Evolutionary conservation across 2,888 invertebrate genomes (phyloP), one percentile per base, ranked within the genome.

Genomic region (Adelognathus sp.): DNA sequence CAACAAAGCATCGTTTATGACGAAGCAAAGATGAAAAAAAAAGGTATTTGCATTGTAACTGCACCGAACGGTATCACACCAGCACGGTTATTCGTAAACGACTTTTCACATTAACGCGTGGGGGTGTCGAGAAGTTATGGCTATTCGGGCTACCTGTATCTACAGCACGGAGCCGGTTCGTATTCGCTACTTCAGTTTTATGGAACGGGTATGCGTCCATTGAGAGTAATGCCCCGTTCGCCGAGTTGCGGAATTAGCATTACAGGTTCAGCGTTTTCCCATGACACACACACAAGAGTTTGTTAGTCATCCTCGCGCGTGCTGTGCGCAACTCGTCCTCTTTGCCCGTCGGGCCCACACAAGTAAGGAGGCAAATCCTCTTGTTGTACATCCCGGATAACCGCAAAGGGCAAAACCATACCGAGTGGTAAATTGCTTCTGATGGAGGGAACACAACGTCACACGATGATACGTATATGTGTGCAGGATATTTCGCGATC

Each of bases 191-290:
- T 54, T 39, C 39, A 7, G 39, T 29, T 54, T 41, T 11, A 21
- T 18, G 21, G 9, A 18, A 36, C 36, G 16, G 33, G 36, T 33
- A 31, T 58, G 21, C 16, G 31, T 44, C 18, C 50, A 54, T 63
- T 63, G 21, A 56, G 54, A 60, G 63, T 56, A 39, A 77, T 61
- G 54, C 36, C 31, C 54, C 72, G 72, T 56, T 77, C 33, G 36
- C 58, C 21, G 18, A 60, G 56, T 39, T 70, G 14, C 24, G 46
- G 58, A 46, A 76, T 71, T 64, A 52, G 69, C 63, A 70, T 74
- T 74, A 54, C 74, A 64, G 69, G 50, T 73, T 78, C 50, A 78
- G 39, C 69, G 64, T 78, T 78, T 70, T 78, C 64, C 58, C 74
- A 33, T 74, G 58, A 24, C 31, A 36, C 71, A 56, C 46, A 39